Evolutionary conservation across 2,113 vertebrate species (phyloP).

Genomic region (Garra rufa): DNA sequence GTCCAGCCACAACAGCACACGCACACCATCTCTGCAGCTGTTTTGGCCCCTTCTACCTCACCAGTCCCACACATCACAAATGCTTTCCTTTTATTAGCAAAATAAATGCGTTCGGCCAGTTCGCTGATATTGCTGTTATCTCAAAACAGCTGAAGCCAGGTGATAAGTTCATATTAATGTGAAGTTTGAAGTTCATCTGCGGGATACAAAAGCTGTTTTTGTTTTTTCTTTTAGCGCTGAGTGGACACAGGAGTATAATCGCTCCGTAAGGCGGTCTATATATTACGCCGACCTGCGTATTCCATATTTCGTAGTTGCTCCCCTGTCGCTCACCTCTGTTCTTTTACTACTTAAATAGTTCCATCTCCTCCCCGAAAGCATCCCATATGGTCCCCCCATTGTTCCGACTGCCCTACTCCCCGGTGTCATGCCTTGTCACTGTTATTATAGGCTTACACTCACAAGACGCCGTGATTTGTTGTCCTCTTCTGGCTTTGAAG

Average conservation of each 20-base stretch:
- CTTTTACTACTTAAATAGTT: slow-evolving; percentile 54
- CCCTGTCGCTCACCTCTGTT: slow-evolving; percentile 36
- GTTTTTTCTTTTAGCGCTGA: slow-evolving; percentile 27
- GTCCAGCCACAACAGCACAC: slow-evolving; percentile 12
- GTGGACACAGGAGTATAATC: slow-evolving; percentile 55
- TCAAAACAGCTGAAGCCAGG: slow-evolving; percentile 5
- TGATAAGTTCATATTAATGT: slow-evolving; percentile 45
- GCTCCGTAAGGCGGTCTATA: slow-evolving; percentile 27
- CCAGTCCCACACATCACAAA: slow-evolving; percentile 5
- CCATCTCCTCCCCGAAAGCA: slow-evolving; percentile 52
- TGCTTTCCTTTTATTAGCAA: slow-evolving; percentile 21
- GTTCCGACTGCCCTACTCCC: slow-evolving; percentile 39
- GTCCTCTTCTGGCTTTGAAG: slow-evolving; percentile 56
- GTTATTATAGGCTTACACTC: slow-evolving; percentile 55
- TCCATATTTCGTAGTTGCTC: slow-evolving; percentile 35
- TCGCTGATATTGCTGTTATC: background rate
- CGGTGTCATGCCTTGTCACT: slow-evolving; percentile 44
- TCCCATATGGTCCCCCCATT: slow-evolving; percentile 56
- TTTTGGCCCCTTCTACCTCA: slow-evolving; percentile 23
- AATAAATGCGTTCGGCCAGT: slow-evolving; percentile 24
- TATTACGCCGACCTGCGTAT: slow-evolving; percentile 29
- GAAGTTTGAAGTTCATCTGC: slow-evolving; percentile 46
- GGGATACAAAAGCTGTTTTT: slow-evolving; percentile 44
- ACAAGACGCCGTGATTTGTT: slow-evolving; percentile 60
- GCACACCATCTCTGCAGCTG: slow-evolving; percentile 51